These are phyloP conservation scores for Pachydiplax longipennis DNA, from an alignment of 2,888 invertebrate species.

Conservation along the genomic window DNA sequence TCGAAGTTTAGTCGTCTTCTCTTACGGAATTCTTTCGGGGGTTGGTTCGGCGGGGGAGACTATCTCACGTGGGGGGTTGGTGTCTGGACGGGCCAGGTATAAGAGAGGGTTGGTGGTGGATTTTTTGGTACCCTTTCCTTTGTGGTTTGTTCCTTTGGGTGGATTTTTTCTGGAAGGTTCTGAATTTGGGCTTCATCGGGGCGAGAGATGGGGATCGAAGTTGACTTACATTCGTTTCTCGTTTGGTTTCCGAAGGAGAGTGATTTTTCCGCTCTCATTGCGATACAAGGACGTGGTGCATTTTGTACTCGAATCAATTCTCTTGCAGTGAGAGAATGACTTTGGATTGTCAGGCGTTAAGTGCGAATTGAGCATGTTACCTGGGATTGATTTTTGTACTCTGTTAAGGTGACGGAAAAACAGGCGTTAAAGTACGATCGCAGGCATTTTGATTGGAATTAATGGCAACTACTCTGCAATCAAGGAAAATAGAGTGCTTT, in stretches of 20 bases:
- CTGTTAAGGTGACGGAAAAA: too few relatives aligned
- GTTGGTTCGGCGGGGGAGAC: background rate
- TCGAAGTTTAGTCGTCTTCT: background rate
- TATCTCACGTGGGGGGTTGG: background rate
- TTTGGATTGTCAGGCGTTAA: too few relatives aligned
- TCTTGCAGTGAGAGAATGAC: too few relatives aligned
- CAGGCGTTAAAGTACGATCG: too few relatives aligned
- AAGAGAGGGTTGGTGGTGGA: background rate
- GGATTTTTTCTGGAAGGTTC: background rate
- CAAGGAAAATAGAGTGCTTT: too few relatives aligned
- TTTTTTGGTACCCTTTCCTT: background rate
- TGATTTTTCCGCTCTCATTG: background rate
- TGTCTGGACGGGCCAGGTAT: background rate
- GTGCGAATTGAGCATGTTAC: too few relatives aligned
- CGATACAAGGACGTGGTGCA: too few relatives aligned
- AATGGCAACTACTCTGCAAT: too few relatives aligned
- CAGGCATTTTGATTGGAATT: too few relatives aligned
- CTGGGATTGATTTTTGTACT: too few relatives aligned
- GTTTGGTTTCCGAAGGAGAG: background rate
- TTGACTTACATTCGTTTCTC: background rate
- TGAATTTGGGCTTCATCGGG: background rate
- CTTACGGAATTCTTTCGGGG: background rate
- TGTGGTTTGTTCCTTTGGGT: background rate
- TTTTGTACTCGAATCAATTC: too few relatives aligned
- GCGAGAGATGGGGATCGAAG: background rate